Base-by-base conservation (phyloP, 2,888 invertebrate genomes). In the Melanotus villosus region DNA sequence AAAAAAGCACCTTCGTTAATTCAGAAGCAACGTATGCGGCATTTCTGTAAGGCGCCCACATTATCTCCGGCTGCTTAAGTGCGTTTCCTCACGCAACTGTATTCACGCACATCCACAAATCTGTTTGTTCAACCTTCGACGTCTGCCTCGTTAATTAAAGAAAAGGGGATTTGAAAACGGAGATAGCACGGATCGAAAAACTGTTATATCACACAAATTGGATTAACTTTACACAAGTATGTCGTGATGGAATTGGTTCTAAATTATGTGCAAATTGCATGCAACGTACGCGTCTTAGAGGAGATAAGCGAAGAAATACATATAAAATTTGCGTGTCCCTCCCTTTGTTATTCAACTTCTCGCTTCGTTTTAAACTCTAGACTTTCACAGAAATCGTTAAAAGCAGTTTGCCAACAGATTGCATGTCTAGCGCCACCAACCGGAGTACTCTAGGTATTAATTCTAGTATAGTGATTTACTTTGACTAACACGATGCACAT, bases 71-170 rank as follows among this genome's bases (percentile, higher is more conserved):
- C 41, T 57, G 62, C 57, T 63, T 68, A 68, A 68, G 57, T 68
- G 68, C 62, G 63, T 63, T 56, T 68, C 57, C 63, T 56, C 68
- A 68, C 68, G 68, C 68, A 68, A 68, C 62, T 47, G 57, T 23
- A 62, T 58, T 62, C 68, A 68, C 68, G 68, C 66, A 60, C 66
- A 41, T 54, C 59, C 52, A 67, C 66, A 67, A 67, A 67, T 67
- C 66, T 60, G 47, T 45, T 26, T 65, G 64, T 57, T 50, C 65
- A 59, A 41, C 65, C 58, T 65, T 65, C 65, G 65, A 65, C 58
- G 41, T 59, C 58, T 58, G 58, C 38, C 36, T 59, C 58, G 58
- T 59, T 65, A 59, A 65, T 58, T 65, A 65, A 58, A 58, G 57
- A 50, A 47, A 45, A 54, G 41, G 21, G 50, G 65, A 57, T 58